Evolutionary conservation across 2,888 invertebrate genomes (phyloP).

Genomic region (Latrodectus elegans): DNA sequence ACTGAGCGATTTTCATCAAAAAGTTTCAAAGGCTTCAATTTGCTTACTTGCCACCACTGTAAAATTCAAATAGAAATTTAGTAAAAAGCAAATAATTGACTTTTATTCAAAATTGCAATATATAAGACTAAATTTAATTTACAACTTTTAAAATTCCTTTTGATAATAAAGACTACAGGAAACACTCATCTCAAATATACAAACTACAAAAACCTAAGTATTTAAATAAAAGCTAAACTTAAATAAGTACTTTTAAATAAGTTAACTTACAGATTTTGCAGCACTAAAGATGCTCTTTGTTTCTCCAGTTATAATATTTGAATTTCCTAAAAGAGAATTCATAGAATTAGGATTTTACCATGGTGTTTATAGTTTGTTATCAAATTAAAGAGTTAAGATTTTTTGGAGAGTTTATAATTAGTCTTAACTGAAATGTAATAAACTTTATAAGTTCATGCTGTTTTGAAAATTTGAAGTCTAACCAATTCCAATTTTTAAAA

Average conservation of each 20-base stretch:
- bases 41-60: constrained; percentile 92
- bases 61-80: constrained; percentile 31
- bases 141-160: too few relatives aligned
- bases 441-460: too few relatives aligned
- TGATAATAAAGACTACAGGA: not conserved
- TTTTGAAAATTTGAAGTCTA: too few relatives aligned
- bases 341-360: not conserved
- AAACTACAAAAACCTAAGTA: too few relatives aligned
- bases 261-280: constrained; percentile 66
- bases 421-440: too few relatives aligned
- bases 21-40: constrained; percentile 89
- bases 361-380: too few relatives aligned
- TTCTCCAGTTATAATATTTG: constrained; percentile 91
- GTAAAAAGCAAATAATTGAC: not conserved
- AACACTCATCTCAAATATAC: too few relatives aligned
- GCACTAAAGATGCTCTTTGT: constrained; percentile 87
- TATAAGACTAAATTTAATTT: too few relatives aligned
- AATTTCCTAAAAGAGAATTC: constrained; percentile 80
- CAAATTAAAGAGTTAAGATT: too few relatives aligned
- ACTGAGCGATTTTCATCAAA: constrained; percentile 91
- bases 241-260: not conserved
- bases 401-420: too few relatives aligned
- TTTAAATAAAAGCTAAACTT: too few relatives aligned
- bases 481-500: too few relatives aligned
- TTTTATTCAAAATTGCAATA: not conserved